Percentiles rank a stretch among this genome's conserved stretches.
These are phyloP conservation scores for Mesembrinibis cayennensis DNA, from an alignment of 2,113 vertebrate species.

Conservation along the genomic window DNA sequence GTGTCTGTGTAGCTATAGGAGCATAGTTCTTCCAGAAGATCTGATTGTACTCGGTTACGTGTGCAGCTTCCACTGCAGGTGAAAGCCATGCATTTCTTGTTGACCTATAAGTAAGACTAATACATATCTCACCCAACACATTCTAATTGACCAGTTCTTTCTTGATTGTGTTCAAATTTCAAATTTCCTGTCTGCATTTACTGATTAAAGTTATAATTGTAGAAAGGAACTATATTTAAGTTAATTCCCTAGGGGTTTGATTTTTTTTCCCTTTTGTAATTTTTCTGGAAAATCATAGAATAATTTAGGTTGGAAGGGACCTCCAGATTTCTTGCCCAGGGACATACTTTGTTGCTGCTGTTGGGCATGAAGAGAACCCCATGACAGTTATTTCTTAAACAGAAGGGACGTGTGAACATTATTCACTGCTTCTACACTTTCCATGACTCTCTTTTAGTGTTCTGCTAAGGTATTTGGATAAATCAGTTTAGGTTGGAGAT, in stretches of 20 bases:
- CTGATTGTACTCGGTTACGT: background rate
- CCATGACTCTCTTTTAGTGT: background rate
- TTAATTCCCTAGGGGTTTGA: background rate
- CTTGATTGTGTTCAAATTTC: background rate
- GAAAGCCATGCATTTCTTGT: background rate
- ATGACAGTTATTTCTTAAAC: constrained; percentile 17
- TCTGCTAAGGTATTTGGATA: background rate
- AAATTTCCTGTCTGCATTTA: background rate
- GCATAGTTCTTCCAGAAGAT: background rate
- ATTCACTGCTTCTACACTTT: background rate
- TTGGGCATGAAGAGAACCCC: background rate
- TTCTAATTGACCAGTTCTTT: background rate
- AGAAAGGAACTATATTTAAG: background rate
- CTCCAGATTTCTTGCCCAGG: background rate
- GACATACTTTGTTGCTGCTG: background rate
- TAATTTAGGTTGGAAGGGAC: background rate
- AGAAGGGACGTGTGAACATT: background rate
- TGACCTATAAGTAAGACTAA: background rate
- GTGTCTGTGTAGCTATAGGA: background rate
- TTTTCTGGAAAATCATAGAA: background rate
- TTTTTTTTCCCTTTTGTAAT: background rate
- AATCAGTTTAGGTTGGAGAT: background rate
- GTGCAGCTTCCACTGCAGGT: background rate
- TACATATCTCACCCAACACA: background rate
- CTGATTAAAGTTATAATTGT: background rate